Evolutionary conservation across 2,797 vertebrate species (phyloP).

Genomic region (Amazonetta brasiliensis): DNA sequence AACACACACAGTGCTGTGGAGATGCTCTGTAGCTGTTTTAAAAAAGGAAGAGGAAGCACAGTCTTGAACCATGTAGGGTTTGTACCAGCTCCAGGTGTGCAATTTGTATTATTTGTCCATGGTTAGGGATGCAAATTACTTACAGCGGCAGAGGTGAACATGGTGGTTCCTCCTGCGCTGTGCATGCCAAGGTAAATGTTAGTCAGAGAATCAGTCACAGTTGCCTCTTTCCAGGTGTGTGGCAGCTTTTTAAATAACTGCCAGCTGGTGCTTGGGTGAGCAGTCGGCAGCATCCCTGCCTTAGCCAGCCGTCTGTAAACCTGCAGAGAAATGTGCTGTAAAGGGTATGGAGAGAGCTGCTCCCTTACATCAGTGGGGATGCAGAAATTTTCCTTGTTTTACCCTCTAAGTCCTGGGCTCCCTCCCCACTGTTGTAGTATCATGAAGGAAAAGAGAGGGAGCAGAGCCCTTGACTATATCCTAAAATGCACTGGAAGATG

Average conservation of each 20-base stretch:
- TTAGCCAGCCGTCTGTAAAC: neutral
- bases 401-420: neutral
- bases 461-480: neutral
- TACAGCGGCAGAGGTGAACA: conserved; percentile 1
- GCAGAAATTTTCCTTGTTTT: neutral
- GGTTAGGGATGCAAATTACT: conserved; percentile 54
- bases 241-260: neutral
- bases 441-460: neutral
- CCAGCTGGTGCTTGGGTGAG: conserved; percentile 28
- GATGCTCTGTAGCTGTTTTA: neutral
- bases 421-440: neutral
- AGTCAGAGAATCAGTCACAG: conserved; percentile 33
- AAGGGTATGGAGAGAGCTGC: neutral
- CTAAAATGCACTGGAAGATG: neutral
- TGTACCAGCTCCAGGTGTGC: conserved; percentile 35
- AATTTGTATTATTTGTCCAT: conserved; percentile 50
- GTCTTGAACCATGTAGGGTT: neutral
- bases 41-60: neutral
- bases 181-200: conserved; percentile 58
- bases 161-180: neutral
- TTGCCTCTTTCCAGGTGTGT: conserved; percentile 45
- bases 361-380: neutral
- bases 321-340: neutral
- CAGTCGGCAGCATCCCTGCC: neutral
- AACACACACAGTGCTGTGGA: neutral